Evolutionary conservation across 2,797 vertebrate species (phyloP).

Genomic region (Enteromius afrohamiltoni): DNA sequence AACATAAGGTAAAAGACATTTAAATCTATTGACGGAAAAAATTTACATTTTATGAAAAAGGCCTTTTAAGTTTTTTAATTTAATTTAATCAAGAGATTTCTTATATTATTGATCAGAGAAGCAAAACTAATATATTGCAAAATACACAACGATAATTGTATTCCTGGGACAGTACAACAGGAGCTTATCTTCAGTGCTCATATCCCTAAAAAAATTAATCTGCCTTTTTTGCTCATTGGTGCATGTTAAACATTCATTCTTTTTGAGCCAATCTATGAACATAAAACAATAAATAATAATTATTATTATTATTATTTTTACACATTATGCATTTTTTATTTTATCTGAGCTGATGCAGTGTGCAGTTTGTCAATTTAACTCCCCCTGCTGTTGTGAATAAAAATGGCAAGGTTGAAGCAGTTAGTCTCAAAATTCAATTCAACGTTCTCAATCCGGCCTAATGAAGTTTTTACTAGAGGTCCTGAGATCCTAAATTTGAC

Average conservation of each 20-base stretch:
- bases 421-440: background rate
- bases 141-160: background rate
- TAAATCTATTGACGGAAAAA: background rate
- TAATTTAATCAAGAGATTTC: background rate
- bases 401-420: background rate
- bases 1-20: background rate
- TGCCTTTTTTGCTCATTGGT: background rate
- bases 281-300: background rate
- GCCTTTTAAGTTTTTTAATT: background rate
- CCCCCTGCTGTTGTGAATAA: background rate
- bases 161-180: background rate
- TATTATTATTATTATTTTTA: no score
- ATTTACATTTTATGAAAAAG: background rate
- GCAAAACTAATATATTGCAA: background rate
- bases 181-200: background rate
- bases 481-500: background rate
- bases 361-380: background rate
- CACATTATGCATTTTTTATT: background rate
- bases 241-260: background rate
- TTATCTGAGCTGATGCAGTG: background rate
- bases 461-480: background rate
- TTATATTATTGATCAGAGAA: background rate
- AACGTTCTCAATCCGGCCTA: background rate
- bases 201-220: background rate
- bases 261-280: background rate